Base-by-base conservation (phyloP, 2,888 invertebrate species). In the Copidosoma aretas region DNA sequence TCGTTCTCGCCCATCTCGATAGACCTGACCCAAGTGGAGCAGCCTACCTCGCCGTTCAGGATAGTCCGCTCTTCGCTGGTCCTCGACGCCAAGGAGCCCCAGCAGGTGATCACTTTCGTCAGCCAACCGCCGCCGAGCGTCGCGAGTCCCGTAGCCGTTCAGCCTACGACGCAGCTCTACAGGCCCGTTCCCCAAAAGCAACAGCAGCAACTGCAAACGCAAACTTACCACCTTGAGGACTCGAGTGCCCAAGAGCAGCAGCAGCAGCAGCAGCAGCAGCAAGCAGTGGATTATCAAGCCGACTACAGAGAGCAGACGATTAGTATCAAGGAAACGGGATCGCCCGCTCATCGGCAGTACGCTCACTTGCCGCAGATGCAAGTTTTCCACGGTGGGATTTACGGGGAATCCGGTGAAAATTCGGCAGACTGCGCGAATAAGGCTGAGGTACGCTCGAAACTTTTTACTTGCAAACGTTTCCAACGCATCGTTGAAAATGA, bases 91-190 rank as follows among this genome's bases (percentile, higher is more conserved):
- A 78, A 77, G 52, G 79, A 80, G 46, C 67, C 77, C 15, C 80
- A 79, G 56, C 81, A 79, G 64, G 77, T 82, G 32, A 79, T 81
- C 12, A 81, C 77, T 54, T 68, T 81, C 14, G 74, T 80, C 4
- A 78, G 73, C 70, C 81, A 81, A 70, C 79, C 77, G 8, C 77
- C 77, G 0, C 80, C 80, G 8, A 77, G 77, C 46, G 79, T 81
- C 12, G 77, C 81, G 3, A 82, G 80, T 73, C 80, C 81, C 0
- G 80, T 81, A 1, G 79, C 81, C 10, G 75, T 81, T 51, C 80
- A 81, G 52, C 81, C 81, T 1, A 60, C 56, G 0, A 59, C 64
- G 1, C 61, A 59, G 1, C 14, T 72, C 1, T 64, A 72, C 21
- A 19, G 52, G 15, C 57, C 69, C 1, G 43, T 64, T 17, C 67